Evolutionary conservation across 2,113 vertebrate species (phyloP).

Genomic region (Podarcis cretensis): DNA sequence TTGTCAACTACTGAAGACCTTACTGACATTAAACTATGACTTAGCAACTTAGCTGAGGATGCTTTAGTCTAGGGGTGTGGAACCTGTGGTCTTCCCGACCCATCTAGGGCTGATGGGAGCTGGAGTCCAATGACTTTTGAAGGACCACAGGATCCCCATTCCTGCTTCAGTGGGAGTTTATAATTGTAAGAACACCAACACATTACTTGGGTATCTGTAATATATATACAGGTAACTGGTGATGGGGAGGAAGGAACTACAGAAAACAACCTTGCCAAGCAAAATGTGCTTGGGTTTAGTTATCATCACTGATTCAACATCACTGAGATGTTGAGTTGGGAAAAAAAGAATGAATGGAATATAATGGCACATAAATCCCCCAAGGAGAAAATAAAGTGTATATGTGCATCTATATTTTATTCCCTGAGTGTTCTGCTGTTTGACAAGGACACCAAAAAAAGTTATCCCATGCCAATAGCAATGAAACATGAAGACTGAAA

Average conservation of each 20-base stretch:
- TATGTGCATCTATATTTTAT: conserved; percentile 46
- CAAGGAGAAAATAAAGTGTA: conserved; percentile 66
- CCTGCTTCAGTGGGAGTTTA: conserved; percentile 11
- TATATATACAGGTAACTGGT: neutral
- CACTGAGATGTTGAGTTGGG: conserved; percentile 42
- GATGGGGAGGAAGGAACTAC: neutral
- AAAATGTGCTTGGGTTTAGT: conserved; percentile 41
- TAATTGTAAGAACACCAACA: conserved; percentile 29
- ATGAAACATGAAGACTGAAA: neutral
- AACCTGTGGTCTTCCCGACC: too few species aligned
- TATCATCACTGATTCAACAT: conserved; percentile 57
- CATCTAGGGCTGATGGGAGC: too few species aligned
- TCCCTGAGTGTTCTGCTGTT: conserved; percentile 36
- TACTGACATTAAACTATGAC: neutral
- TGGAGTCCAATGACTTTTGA: too few species aligned
- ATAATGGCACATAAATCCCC: conserved; percentile 67
- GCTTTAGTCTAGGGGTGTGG: conserved; percentile 34
- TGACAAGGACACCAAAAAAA: conserved; percentile 63
- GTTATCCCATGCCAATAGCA: conserved; percentile 37
- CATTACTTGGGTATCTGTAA: conserved; percentile 43
- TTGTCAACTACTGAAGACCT: neutral
- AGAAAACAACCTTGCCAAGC: conserved; percentile 52
- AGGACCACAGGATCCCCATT: too few species aligned
- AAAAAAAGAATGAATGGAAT: conserved; percentile 49
- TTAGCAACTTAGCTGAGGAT: conserved; percentile 41